These are phyloP conservation scores for Goniozus legneri DNA, from an alignment of 1,140 invertebrate genomes.

Conservation along the genomic window DNA sequence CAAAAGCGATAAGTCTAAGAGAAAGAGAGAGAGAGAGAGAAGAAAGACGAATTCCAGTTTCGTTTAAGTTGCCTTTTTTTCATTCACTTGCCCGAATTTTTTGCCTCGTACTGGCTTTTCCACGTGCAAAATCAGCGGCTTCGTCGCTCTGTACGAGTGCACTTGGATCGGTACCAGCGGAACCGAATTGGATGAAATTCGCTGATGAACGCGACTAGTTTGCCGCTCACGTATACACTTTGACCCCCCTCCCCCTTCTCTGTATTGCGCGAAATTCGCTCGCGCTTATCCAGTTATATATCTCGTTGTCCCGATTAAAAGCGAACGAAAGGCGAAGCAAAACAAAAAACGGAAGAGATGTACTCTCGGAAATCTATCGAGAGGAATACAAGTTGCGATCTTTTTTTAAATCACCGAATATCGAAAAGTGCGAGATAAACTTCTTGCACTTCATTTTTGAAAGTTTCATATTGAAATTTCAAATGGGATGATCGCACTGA, in stretches of 20 bases:
- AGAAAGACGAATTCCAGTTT: not conserved
- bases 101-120: not conserved
- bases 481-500: too few species aligned
- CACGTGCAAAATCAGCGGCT: slow-evolving; percentile 17
- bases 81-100: not conserved
- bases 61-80: not conserved
- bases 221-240: slow-evolving; percentile 14
- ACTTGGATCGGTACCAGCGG: slow-evolving; percentile 13
- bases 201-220: slow-evolving; percentile 15
- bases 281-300: not conserved
- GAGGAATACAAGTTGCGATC: too few species aligned
- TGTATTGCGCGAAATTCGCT: too few species aligned
- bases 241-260: not conserved
- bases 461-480: too few species aligned
- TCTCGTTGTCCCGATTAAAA: not conserved
- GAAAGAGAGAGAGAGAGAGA: not conserved
- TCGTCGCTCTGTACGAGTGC: slow-evolving; percentile 12
- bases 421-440: too few species aligned
- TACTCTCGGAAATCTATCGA: too few species aligned
- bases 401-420: too few species aligned
- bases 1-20: too few species aligned
- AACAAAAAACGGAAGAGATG: too few species aligned
- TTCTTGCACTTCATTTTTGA: too few species aligned
- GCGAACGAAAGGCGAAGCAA: too few species aligned
- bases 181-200: slow-evolving; percentile 14